Conservation (phyloP, 2,888 invertebrate genomes). For the Tiliacea citrago region DNA sequence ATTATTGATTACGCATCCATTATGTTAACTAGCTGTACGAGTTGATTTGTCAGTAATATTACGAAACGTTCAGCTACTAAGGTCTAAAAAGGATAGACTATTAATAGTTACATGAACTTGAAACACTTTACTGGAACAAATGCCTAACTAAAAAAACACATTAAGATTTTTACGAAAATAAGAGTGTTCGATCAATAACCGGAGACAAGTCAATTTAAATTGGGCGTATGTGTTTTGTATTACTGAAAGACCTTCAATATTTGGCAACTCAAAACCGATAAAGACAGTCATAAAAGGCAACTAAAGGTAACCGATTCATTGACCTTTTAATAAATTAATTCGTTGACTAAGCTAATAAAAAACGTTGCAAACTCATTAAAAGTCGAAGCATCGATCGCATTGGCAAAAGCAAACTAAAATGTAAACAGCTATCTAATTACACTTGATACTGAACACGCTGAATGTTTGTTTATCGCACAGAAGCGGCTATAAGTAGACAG, state of each 20-base stretch:
- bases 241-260: not conserved
- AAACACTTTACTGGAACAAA: not conserved
- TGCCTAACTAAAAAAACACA: not conserved
- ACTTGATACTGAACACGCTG: slow-evolving; percentile 33
- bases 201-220: not conserved
- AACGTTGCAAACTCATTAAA: slow-evolving; percentile 11
- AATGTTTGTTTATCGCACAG: slow-evolving; percentile 47
- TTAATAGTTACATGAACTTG: too few relatives aligned
- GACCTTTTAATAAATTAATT: slow-evolving; percentile 16
- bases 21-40: slow-evolving; percentile 22
- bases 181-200: not conserved
- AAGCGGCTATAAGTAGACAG: slow-evolving; percentile 48
- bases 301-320: slow-evolving; percentile 11
- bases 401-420: slow-evolving; percentile 27
- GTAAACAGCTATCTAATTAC: slow-evolving; percentile 58
- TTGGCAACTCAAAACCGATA: not conserved
- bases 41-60: slow-evolving; percentile 14
- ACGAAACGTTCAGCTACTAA: not conserved
- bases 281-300: not conserved
- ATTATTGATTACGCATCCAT: slow-evolving; percentile 49
- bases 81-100: not conserved
- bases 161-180: not conserved
- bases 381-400: slow-evolving; percentile 7
- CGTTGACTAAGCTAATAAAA: slow-evolving; percentile 7
- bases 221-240: not conserved